Base-by-base conservation (phyloP, 2,113 vertebrate species). In the Lamprotornis superbus region DNA sequence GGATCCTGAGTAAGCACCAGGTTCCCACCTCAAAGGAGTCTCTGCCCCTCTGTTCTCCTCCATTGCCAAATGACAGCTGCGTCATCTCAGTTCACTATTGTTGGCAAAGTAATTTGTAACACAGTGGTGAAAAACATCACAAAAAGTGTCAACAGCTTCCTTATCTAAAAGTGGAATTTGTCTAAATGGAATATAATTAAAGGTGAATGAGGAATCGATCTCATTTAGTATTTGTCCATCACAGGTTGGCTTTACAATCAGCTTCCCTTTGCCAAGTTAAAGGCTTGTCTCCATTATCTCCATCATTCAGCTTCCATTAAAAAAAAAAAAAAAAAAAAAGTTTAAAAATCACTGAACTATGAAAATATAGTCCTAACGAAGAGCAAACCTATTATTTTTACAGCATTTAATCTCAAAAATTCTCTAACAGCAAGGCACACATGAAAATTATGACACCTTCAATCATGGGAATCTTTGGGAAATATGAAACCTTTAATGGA, bases 41-140 rank as follows among this genome's bases (percentile, higher is more conserved):
- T 47, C 52, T 35, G 24, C n/a, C 64, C 57, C 53, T 84, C 22
- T 40, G 15, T 87, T 78, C 89, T 64, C 46, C 46, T 81, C 77
- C 63, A 78, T 78, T 92, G 73, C 53, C 44, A 71, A 91, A 60
- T 73, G 69, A 49, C 80, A 94, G 37, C 40, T 94, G 69, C 33
- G 60, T 25, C 31, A 71, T 82, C 78, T 60, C 64, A 28, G 20
- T 84, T 52, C 52, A 89, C 28, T 4, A 0, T 46, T 61, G 21
- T 20, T 84, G 69, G 81, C 40, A 84, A 89, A 64, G 22, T 33
- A 35, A 40, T 90, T 81, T 22, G 28, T 40, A 82, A 65, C 12
- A 49, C 37, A 19, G 15, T 18, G 44, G 64, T n/a, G 35, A 78
- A 94, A 90, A 64, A 56, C 33, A 49, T 37, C 11, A 23, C 11